Base-by-base conservation (phyloP, 2,888 invertebrate genomes). In the Orchesella flavescens region DNA sequence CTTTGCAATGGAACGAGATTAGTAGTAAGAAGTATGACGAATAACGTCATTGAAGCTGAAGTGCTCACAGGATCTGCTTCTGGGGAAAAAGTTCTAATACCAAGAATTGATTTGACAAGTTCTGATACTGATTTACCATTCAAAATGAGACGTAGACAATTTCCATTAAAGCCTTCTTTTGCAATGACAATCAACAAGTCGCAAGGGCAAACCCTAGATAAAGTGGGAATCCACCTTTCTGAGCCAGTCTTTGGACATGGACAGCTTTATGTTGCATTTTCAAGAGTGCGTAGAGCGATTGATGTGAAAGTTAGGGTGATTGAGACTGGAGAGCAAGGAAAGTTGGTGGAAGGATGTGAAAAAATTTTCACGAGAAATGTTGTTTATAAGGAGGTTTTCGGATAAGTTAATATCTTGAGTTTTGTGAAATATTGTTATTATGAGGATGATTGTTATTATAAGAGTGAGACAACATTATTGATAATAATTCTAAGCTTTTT, bases 131-230 rank as follows among this genome's bases (percentile, higher is more conserved):
- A 87, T 43, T 59, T 85, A 9, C 88, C 86, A 1, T 87, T 89
- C 55, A 49, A 76, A 12, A 81, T 89, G 23, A 86, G 78, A 66
- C 71, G 88, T 43, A 65, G 86, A 2, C 89, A 89, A 80, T 89
- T 89, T 84, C 89, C n/a, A n/a, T n/a, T n/a, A n/a, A n/a, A n/a
- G n/a, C n/a, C n/a, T n/a, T n/a, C n/a, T n/a, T n/a, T n/a, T n/a
- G n/a, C n/a, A n/a, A n/a, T n/a, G n/a, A n/a, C 89, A 1, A 88
- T 89, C 15, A 89, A 89, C 59, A 89, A 90, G 76, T 86, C 89
- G 4, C 89, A 89, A 75, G 89, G 89, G 0, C 89, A 89, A 72
- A 84, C 86, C 10, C 81, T 88, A n/a, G 86, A 89, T 17, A 72
- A 84, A n/a, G 84, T 86, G 63, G 88, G 89, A 9, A 75, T 89